Evolutionary conservation across 1,140 invertebrate species (phyloP), one percentile per base, ranked within the genome.

Genomic region (Planococcus citri): DNA sequence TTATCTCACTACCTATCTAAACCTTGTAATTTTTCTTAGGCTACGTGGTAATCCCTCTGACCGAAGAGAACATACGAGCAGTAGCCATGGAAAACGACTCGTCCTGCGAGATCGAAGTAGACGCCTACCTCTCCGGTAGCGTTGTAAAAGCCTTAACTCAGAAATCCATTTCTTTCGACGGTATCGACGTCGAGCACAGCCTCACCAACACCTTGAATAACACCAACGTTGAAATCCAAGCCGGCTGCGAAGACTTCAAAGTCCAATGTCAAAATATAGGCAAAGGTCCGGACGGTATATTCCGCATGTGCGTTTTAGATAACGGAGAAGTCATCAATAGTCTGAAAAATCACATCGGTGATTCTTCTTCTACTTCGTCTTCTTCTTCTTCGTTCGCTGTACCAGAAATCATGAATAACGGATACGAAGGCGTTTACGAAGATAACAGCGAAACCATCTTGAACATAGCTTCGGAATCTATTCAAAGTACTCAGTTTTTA

Each of bases 251-350:
- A 25, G 71, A 71, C 17, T 71, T 68, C 24, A 69, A 71, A 20
- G 33, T 71, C 0, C 68, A 71, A 37, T 68, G 68, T 10, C 27
- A 71, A 25, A 71, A 71, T 14, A 61, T 69, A 10, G 71, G 71
- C 4, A 58, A 71, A 38, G 71, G 69, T 10, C 68, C 68, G 1
- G 69, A 71, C 37, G 71, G 71, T 8, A 69, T 38, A 33, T 64
- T 71, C 25, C 68, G 71, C 29, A 27, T 71, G 37, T 71, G 71
- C 25, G 71, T 71, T 22, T 57, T 71, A 33, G 71, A 71, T 57
- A 71, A 71, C 27, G 71, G 71, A 14, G 71, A 71, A 33, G 60
- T 69, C 22, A 71, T 71, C 27, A 38, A 68, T 57, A 71, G 71
- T 29, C 25, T 71, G 17, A 14, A 69, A 21, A 71, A 27, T 64